Evolutionary conservation across 2,113 vertebrate genomes (phyloP).

Genomic region (Cynocephalus volans): DNA sequence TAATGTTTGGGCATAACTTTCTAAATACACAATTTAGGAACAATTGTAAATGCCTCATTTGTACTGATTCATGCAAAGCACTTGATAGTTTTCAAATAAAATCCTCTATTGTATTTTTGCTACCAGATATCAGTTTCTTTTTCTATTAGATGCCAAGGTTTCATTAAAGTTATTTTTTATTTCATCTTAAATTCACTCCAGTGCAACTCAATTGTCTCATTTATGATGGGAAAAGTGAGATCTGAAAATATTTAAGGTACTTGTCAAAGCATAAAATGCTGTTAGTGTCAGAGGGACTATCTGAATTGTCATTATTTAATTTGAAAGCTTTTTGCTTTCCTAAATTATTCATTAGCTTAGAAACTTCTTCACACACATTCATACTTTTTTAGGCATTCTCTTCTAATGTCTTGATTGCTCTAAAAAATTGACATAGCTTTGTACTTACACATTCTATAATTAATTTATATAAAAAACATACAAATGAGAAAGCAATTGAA

Average conservation of each 20-base stretch:
- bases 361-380: not conserved
- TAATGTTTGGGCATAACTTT: not conserved
- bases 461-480: not conserved
- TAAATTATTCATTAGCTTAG: not conserved
- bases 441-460: not conserved
- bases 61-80: not conserved
- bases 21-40: not conserved
- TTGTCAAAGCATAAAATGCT: not conserved
- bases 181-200: not conserved
- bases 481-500: not conserved
- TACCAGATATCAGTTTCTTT: not conserved
- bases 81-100: not conserved
- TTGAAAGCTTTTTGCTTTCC: not conserved
- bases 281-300: not conserved
- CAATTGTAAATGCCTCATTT: not conserved
- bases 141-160: not conserved
- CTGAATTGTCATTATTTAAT: not conserved
- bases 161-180: slow-evolving; percentile 42
- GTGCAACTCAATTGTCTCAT: not conserved
- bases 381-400: not conserved
- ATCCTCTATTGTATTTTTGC: not conserved
- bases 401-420: not conserved
- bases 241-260: not conserved
- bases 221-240: not conserved
- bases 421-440: not conserved